phyloP scores from a whole-genome alignment of 2,113 vertebrate genomes.

The Pituophis catenifer region DNA sequence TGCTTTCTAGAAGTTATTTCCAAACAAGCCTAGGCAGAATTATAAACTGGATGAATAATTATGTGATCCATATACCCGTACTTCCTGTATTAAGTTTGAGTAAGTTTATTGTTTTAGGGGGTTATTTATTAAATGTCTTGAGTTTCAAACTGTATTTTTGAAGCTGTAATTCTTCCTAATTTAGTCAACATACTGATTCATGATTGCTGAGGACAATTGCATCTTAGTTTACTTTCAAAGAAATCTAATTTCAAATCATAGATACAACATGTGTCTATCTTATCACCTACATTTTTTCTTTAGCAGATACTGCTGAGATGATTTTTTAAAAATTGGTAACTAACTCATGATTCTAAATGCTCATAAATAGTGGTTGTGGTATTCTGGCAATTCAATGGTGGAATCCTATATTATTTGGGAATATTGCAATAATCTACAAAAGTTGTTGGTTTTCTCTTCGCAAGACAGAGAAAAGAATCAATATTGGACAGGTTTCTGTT shows the following conservation, averaged over 20 bases:
- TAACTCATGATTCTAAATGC: background rate
- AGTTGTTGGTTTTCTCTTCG: background rate
- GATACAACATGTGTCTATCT: constrained; percentile 27
- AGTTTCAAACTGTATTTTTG: background rate
- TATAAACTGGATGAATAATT: background rate
- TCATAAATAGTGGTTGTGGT: background rate
- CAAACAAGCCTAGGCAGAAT: background rate
- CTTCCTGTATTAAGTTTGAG: background rate
- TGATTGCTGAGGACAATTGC: background rate
- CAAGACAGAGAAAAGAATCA: background rate
- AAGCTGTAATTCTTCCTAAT: background rate
- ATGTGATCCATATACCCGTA: background rate
- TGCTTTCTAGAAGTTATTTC: background rate
- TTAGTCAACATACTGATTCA: background rate
- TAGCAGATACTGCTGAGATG: background rate
- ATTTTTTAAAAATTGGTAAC: background rate
- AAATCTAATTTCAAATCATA: background rate
- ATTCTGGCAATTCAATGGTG: background rate
- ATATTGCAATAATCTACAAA: background rate
- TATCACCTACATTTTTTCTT: background rate
- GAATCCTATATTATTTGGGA: background rate
- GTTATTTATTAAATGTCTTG: background rate
- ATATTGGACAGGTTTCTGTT: background rate
- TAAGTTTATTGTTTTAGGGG: background rate
- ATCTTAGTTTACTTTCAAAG: background rate